Percentiles rank a stretch among this genome's conserved stretches.
These are phyloP conservation scores for Castor canadensis DNA, from an alignment of 2,113 vertebrate genomes.

Conservation along the genomic window DNA sequence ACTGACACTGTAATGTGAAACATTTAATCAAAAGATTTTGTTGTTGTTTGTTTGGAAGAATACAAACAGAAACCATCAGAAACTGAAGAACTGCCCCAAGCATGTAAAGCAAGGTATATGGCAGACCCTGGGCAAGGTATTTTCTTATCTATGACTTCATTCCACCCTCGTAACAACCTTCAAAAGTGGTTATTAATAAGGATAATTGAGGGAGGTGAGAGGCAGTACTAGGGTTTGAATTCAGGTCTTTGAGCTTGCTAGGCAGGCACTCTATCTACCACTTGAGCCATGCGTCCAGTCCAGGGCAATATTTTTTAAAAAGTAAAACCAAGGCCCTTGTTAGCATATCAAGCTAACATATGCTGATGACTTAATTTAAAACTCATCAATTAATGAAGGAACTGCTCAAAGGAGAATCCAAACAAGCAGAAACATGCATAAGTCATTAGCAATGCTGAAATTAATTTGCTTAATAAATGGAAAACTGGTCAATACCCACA, in stretches of 20 bases:
- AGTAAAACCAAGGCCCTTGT: background rate
- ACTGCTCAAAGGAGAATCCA: background rate
- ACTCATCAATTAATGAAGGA: background rate
- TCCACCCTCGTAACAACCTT: background rate
- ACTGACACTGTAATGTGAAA: background rate
- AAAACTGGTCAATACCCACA: background rate
- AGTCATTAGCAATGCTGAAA: background rate
- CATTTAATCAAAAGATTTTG: background rate
- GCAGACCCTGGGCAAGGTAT: background rate
- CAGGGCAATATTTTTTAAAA: background rate
- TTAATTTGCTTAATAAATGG: background rate
- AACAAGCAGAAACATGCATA: background rate
- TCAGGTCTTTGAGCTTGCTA: too few species aligned
- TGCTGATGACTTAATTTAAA: background rate
- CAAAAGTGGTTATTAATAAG: background rate
- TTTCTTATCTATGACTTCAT: background rate
- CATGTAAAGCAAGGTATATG: too few species aligned
- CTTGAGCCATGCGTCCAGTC: too few species aligned
- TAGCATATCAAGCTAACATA: background rate
- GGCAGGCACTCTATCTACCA: too few species aligned
- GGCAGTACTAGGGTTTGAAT: too few species aligned
- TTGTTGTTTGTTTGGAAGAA: background rate
- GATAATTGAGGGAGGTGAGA: too few species aligned
- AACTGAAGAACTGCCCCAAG: too few species aligned
- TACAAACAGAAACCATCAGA: too few species aligned